These are phyloP conservation scores for Pantelozetes paolii DNA, from an alignment of 2,888 invertebrate species.

Conservation along the genomic window DNA sequence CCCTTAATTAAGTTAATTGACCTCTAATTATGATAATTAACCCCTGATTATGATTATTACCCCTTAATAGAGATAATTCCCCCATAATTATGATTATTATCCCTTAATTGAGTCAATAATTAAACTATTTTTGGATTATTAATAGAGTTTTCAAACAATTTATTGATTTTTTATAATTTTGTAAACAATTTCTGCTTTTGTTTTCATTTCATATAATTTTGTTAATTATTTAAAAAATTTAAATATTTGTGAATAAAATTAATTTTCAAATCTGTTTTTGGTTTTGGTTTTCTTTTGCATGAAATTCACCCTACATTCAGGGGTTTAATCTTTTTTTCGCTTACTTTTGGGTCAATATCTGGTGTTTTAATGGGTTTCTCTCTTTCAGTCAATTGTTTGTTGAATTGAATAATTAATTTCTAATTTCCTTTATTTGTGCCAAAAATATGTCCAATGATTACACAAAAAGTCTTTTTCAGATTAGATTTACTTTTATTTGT, in stretches of 20 bases:
- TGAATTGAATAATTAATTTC: conserved; percentile 1
- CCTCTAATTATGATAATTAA: neutral
- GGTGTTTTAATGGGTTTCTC: neutral
- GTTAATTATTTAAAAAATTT: too few relatives aligned
- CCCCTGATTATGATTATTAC: too few relatives aligned
- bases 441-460: neutral
- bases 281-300: conserved; percentile 4
- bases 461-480: neutral
- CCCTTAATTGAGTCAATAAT: too few relatives aligned
- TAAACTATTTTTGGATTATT: too few relatives aligned
- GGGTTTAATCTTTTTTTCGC: too few relatives aligned
- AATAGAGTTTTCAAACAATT: too few relatives aligned
- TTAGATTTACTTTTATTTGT: neutral
- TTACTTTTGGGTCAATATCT: neutral
- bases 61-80: too few relatives aligned
- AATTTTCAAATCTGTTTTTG: neutral
- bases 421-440: neutral
- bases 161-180: too few relatives aligned
- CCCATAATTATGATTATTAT: too few relatives aligned
- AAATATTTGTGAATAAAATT: conserved; percentile 4
- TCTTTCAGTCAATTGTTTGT: neutral
- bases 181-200: too few relatives aligned
- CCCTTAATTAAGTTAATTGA: neutral
- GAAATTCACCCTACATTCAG: neutral
- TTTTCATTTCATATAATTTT: too few relatives aligned